phyloP scores from a whole-genome alignment of 2,113 vertebrate genomes.

The Stigmatopora argus region DNA sequence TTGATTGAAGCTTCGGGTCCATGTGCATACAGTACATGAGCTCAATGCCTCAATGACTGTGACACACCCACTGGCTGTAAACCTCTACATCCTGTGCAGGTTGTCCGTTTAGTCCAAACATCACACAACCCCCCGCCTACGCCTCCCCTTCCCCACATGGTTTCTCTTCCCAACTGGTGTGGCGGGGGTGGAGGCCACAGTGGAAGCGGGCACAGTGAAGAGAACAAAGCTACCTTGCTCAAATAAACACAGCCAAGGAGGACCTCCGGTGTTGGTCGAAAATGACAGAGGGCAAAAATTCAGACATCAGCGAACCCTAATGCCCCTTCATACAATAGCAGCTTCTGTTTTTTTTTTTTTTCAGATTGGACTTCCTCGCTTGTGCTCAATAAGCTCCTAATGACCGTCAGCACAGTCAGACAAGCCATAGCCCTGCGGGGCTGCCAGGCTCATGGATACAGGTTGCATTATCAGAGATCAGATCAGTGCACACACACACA shows the following conservation, averaged over 20 bases:
- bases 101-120: slow-evolving; percentile 72
- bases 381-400: slow-evolving; percentile 25
- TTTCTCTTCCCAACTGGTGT: slow-evolving; percentile 55
- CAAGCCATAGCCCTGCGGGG: slow-evolving; percentile 31
- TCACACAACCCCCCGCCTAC: slow-evolving; percentile 18
- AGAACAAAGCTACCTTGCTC: slow-evolving; percentile 66
- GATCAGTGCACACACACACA: slow-evolving; percentile 39
- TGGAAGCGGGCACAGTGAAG: slow-evolving; percentile 53
- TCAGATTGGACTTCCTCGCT: slow-evolving; percentile 21
- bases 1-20: not conserved
- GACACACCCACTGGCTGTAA: slow-evolving; percentile 72
- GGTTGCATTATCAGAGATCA: slow-evolving; percentile 51
- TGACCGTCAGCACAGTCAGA: slow-evolving; percentile 39
- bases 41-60: slow-evolving; percentile 54
- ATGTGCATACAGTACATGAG: slow-evolving; percentile 20
- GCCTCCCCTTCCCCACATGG: slow-evolving; percentile 20
- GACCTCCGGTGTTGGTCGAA: slow-evolving; percentile 48
- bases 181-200: slow-evolving; percentile 50
- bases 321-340: slow-evolving; percentile 24
- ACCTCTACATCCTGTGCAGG: slow-evolving; percentile 74
- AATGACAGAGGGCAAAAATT: slow-evolving; percentile 30
- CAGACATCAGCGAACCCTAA: slow-evolving; percentile 22
- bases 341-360: slow-evolving; percentile 12
- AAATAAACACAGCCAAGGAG: slow-evolving; percentile 57
- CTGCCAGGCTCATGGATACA: slow-evolving; percentile 40